Conservation (phyloP, 2,888 invertebrate species). For the Oasisia sp. region DNA sequence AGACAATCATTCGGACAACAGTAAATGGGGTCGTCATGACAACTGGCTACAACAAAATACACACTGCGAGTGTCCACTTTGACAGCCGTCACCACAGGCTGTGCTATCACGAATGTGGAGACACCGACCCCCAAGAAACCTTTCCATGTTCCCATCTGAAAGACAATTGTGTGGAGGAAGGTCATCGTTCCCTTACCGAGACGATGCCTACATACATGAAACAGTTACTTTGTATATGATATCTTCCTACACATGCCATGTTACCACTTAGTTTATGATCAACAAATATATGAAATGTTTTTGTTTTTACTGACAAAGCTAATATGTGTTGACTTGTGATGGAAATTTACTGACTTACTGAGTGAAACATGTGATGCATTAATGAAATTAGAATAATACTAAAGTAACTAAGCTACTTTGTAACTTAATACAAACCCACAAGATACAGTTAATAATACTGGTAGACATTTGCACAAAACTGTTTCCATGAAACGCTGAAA, state of each 20-base stretch:
- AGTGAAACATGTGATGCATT: background rate
- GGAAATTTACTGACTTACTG: background rate
- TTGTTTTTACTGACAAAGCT: background rate
- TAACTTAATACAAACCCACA: background rate
- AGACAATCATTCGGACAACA: conserved; percentile 17
- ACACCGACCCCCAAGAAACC: conserved; percentile 13
- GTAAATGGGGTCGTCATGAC: background rate
- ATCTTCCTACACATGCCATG: background rate
- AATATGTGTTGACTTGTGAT: background rate
- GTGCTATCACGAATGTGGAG: conserved; percentile 13
- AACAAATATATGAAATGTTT: background rate
- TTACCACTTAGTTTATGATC: background rate
- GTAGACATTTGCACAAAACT: conserved; percentile 8
- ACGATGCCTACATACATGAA: background rate
- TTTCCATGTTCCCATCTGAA: background rate
- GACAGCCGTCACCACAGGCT: background rate
- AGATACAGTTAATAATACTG: background rate
- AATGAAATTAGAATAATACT: background rate
- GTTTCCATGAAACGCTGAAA: conserved; percentile 32
- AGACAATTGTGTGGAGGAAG: background rate
- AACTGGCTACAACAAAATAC: conserved; percentile 17
- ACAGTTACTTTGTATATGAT: background rate
- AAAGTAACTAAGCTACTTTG: background rate
- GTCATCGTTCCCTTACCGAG: conserved; percentile 11
- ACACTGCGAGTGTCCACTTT: conserved; percentile 17